Percentiles rank a stretch among this genome's conserved stretches.
phyloP scores from a whole-genome alignment of 2,888 invertebrate species.

The Monochamus alternatus region DNA sequence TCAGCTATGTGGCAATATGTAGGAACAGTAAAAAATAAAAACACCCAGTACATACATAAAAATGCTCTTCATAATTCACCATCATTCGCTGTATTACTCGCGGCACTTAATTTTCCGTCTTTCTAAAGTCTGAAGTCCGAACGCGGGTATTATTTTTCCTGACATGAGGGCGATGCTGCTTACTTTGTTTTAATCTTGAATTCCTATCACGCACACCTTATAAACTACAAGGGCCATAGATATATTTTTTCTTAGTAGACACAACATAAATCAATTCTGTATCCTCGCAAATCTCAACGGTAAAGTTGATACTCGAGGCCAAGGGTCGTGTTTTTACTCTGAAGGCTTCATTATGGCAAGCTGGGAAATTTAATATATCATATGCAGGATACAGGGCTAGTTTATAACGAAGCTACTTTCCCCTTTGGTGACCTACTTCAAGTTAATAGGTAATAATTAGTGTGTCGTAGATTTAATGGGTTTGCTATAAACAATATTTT shows the following conservation, averaged over 20 bases:
- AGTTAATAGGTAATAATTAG: too few relatives aligned
- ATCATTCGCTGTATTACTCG: neutral
- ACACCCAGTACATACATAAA: neutral
- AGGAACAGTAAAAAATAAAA: too few relatives aligned
- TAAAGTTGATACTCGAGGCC: constrained; percentile 28
- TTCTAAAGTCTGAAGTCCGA: neutral
- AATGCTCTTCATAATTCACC: neutral
- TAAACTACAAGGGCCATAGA: constrained; percentile 22
- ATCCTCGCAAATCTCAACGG: constrained; percentile 32
- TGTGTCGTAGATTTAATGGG: too few relatives aligned
- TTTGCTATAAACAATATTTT: too few relatives aligned
- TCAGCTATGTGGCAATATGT: too few relatives aligned
- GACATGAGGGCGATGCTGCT: constrained; percentile 32
- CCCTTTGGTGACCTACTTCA: neutral
- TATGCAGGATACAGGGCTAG: constrained; percentile 14
- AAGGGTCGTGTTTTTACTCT: constrained; percentile 30
- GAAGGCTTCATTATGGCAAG: constrained; percentile 30
- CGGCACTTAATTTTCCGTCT: neutral
- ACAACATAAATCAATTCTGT: constrained; percentile 36
- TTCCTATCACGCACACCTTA: constrained; percentile 32
- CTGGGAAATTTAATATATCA: constrained; percentile 20
- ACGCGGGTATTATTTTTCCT: constrained; percentile 16
- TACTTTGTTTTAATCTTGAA: constrained; percentile 31
- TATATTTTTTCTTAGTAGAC: constrained; percentile 24
- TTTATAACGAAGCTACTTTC: neutral